These are phyloP conservation scores for Dinothrombium tinctorium DNA, from an alignment of 1,140 invertebrate species.

Conservation along the genomic window DNA sequence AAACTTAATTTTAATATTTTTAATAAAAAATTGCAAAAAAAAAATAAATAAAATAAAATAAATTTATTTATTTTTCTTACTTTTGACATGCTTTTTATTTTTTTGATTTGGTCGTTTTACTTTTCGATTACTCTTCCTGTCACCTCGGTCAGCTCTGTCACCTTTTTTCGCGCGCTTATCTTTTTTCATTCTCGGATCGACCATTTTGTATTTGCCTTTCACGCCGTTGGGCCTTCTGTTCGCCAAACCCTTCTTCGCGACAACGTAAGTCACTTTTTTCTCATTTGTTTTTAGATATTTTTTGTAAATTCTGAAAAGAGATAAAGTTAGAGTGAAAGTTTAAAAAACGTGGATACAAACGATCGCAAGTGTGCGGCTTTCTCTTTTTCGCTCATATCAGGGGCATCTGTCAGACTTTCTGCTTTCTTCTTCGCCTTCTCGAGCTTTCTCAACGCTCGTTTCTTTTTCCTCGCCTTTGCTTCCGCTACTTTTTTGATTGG, in stretches of 20 bases:
- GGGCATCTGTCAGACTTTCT: conserved; percentile 66
- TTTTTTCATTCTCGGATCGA: conserved; percentile 89
- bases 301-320: conserved; percentile 51
- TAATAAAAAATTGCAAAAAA: no score
- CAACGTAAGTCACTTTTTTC: conserved; percentile 76
- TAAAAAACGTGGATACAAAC: conserved; percentile 28
- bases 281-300: conserved; percentile 38
- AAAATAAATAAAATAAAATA: no score
- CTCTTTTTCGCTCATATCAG: conserved; percentile 65
- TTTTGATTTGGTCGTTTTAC: no score
- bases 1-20: no score
- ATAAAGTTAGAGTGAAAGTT: conserved; percentile 2
- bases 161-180: conserved; percentile 31
- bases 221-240: conserved; percentile 56
- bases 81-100: no score
- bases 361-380: conserved; percentile 73
- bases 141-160: no score
- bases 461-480: conserved; percentile 92
- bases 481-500: conserved; percentile 96
- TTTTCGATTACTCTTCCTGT: no score
- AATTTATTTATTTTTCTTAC: no score
- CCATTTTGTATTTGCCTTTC: conserved; percentile 76
- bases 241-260: conserved; percentile 64
- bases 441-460: conserved; percentile 44
- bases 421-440: conserved; percentile 89